phyloP scores from a whole-genome alignment of 2,113 vertebrate genomes.

The Otocyon megalotis region DNA sequence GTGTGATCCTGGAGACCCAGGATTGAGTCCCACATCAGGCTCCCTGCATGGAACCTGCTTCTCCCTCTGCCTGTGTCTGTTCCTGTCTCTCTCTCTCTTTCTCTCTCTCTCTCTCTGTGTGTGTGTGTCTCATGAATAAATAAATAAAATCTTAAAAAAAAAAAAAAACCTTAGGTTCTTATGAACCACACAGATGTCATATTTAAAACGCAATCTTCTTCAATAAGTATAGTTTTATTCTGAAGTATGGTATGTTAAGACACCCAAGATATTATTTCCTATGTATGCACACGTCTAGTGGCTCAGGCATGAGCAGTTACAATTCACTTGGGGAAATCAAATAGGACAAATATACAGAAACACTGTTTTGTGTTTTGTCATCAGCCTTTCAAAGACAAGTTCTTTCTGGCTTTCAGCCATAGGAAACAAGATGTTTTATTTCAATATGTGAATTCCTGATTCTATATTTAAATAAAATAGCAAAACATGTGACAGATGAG shows the following conservation, averaged over 20 bases:
- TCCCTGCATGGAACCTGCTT: no score
- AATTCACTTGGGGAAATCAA: conserved; percentile 56
- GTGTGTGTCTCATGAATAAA: no score
- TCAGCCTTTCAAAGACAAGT: conserved; percentile 58
- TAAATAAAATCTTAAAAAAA: no score
- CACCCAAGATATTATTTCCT: not conserved
- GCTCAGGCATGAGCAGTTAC: not conserved
- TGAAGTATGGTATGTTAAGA: not conserved
- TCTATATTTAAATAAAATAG: conserved; percentile 75
- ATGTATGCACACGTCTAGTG: not conserved
- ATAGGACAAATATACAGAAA: conserved; percentile 57
- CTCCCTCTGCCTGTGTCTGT: no score
- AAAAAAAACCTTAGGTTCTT: not conserved
- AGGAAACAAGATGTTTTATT: conserved; percentile 78
- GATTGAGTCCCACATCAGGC: no score
- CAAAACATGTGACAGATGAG: conserved; percentile 65
- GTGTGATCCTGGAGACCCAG: no score
- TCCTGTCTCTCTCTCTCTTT: no score
- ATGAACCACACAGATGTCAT: not conserved
- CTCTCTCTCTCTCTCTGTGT: no score
- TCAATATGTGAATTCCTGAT: conserved; percentile 69
- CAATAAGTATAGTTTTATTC: not conserved
- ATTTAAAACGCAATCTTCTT: not conserved
- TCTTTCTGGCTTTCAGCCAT: conserved; percentile 60
- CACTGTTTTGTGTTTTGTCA: conserved; percentile 42